These are phyloP conservation scores for Columbina picui DNA, from an alignment of 2,113 vertebrate species.

Conservation along the genomic window DNA sequence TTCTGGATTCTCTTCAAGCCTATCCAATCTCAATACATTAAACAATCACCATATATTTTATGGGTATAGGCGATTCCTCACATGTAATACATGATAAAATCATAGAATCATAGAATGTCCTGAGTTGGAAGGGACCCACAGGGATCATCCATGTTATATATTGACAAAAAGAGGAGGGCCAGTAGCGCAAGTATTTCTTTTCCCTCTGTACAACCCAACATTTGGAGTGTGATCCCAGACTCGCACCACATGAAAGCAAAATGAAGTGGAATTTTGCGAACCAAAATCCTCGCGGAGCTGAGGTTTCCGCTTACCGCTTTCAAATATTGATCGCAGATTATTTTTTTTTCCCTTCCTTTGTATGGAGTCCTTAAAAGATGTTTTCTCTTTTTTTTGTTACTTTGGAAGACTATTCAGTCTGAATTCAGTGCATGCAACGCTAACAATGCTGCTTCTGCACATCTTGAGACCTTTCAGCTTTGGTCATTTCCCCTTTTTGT, in stretches of 20 bases:
- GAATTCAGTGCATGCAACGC: background rate
- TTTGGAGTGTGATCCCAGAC: background rate
- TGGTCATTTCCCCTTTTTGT: background rate
- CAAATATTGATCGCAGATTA: background rate
- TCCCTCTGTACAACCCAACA: background rate
- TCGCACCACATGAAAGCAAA: background rate
- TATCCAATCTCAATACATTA: background rate
- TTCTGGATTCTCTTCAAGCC: background rate
- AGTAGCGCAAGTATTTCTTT: background rate
- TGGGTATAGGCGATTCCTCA: background rate
- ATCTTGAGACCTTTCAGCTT: background rate
- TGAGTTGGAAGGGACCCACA: too few relatives aligned
- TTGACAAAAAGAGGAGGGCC: background rate
- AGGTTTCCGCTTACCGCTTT: background rate
- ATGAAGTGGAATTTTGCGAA: background rate
- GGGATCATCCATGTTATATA: background rate
- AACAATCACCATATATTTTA: background rate
- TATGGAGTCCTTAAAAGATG: background rate
- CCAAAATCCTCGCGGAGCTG: background rate
- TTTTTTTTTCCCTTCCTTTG: background rate
- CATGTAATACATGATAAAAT: too few relatives aligned
- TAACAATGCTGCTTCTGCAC: background rate
- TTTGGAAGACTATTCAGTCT: background rate
- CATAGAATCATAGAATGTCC: too few relatives aligned
- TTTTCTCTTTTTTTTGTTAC: background rate